Base-by-base conservation (phyloP, 2,888 invertebrate species). In the Zaprionus lineosus region DNA sequence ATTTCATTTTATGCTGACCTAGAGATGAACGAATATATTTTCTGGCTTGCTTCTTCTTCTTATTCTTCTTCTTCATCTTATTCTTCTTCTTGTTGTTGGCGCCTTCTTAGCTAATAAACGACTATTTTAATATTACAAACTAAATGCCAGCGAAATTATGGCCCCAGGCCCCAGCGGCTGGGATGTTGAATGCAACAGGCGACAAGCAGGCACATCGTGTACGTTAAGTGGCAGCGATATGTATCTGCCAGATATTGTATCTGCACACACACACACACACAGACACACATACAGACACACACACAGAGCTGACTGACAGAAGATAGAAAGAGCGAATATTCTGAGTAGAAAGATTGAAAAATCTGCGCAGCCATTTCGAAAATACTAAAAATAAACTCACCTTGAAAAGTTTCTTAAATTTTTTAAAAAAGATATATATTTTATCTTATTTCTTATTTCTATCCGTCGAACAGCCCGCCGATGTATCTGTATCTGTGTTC, bases 321-420 rank as follows among this genome's bases (percentile, higher is more conserved):
- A 50, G 5, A 48, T 29, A 15, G 19, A 14, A 11, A 37, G 9
- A 24, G 62, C 67, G 47, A 65, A 72, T 62, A 50, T 51, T 83
- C 81, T 72, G n/a, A n/a, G n/a, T n/a, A n/a, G 55, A 70, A 66
- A 77, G 76, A 83, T 78, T 84, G n/a, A n/a, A n/a, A n/a, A n/a
- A n/a, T 77, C 75, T 64, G 82, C 73, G 74, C 88, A 88, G 88
- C 87, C 81, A 86, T 84, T 86, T 84, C 84, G 74, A 86, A 81
- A 62, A 55, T 65, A 48, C 89, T 90, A 90, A 87, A 89, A 89
- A 89, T 89, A 90, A 86, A 89, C 89, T 90, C 90, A 90, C 90
- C 89, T 90, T 89, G 90, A 90, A 89, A 89, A 88, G 86, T 88
- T 89, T 88, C 88, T 87, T 84, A 81, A 86, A 86, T 69, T 84